phyloP scores from a whole-genome alignment of 2,113 vertebrate species.

The Thunnus thynnus region DNA sequence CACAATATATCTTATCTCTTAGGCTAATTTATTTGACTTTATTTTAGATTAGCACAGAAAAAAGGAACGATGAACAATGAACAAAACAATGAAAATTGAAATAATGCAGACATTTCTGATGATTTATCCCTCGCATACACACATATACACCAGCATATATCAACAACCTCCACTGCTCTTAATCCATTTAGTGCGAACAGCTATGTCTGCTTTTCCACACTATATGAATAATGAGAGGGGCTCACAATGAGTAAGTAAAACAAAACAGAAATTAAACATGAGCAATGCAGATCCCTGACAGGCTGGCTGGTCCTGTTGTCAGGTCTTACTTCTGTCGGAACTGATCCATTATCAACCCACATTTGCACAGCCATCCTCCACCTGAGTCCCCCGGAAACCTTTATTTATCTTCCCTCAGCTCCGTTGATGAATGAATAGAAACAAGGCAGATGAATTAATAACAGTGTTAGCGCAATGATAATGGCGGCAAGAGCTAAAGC shows the following conservation, averaged over 20 bases:
- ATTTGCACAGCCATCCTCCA: conserved; percentile 29
- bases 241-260: conserved; percentile 31
- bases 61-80: neutral
- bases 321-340: conserved; percentile 45
- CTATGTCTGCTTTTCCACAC: conserved; percentile 41
- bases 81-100: neutral
- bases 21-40: conserved; percentile 2
- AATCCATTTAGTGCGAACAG: conserved; percentile 51
- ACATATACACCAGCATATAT: conserved; percentile 23
- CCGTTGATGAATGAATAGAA: conserved; percentile 73
- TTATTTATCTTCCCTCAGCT: conserved; percentile 71
- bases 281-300: conserved; percentile 29
- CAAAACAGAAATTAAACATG: conserved; percentile 48
- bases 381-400: conserved; percentile 36
- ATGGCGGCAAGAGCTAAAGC: conserved; percentile 67
- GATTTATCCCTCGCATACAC: conserved; percentile 6
- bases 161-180: conserved; percentile 27
- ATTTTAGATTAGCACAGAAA: conserved; percentile 6
- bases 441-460: conserved; percentile 76
- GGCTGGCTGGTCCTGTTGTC: conserved; percentile 12
- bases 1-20: conserved; percentile 6
- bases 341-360: conserved; percentile 54
- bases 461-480: conserved; percentile 71
- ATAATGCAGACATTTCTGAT: conserved; percentile 2
- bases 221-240: conserved; percentile 42